Evolutionary conservation across 2,797 vertebrate genomes (phyloP).

Genomic region (Mormyrus proboscirostris): DNA sequence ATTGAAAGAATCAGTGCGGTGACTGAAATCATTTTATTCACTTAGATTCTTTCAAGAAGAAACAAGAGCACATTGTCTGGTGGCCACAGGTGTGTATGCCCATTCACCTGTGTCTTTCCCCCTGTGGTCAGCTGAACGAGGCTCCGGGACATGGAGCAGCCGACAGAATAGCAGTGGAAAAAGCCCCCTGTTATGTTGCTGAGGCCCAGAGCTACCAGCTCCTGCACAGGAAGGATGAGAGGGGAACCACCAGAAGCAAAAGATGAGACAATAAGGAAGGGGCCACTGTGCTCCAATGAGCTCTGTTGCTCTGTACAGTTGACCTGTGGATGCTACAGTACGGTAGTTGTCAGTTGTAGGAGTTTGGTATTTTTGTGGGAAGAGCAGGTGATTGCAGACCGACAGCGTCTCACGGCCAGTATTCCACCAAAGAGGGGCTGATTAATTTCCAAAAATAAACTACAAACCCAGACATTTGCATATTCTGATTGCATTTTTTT

Average conservation of each 20-base stretch:
- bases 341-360: background rate
- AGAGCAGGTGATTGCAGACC: background rate
- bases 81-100: background rate
- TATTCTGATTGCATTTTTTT: background rate
- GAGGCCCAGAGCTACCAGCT: slow-evolving; percentile 86
- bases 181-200: slow-evolving; percentile 79
- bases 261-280: slow-evolving; percentile 8
- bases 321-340: background rate
- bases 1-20: background rate
- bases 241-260: background rate
- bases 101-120: slow-evolving; percentile 84
- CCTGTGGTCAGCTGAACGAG: slow-evolving; percentile 88
- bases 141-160: slow-evolving; percentile 91
- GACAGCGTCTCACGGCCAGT: background rate
- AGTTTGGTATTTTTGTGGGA: background rate
- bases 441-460: background rate
- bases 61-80: background rate
- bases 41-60: background rate
- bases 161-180: slow-evolving; percentile 87
- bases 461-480: background rate
- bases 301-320: background rate
- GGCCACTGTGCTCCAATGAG: background rate
- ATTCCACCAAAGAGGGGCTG: background rate
- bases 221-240: slow-evolving; percentile 56
- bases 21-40: background rate